Conservation (phyloP, 2,888 invertebrate genomes). For the Serrognathus titanus region DNA sequence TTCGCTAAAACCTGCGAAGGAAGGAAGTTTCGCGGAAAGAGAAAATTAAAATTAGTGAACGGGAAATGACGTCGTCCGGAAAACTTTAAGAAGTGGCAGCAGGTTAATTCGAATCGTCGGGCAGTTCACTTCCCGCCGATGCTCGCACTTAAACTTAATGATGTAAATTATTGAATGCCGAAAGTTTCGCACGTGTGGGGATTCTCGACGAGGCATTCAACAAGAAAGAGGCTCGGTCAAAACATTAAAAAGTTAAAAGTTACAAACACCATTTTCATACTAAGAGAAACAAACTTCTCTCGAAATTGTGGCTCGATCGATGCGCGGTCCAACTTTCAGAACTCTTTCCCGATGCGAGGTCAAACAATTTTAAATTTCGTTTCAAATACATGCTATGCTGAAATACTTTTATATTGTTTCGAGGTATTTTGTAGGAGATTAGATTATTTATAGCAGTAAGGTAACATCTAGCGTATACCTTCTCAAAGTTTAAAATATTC, state of each 20-base stretch:
- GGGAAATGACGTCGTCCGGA: constrained; percentile 1
- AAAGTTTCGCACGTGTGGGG: constrained; percentile 3
- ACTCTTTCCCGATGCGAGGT: too few relatives aligned
- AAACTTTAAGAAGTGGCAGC: constrained; percentile 1
- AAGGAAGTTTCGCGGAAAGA: constrained; percentile 2
- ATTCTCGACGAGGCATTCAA: not conserved
- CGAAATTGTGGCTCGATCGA: too few relatives aligned
- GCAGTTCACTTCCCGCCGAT: not conserved
- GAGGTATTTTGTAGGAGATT: too few relatives aligned
- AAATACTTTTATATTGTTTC: too few relatives aligned
- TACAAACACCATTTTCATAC: not conserved
- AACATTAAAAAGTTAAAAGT: constrained; percentile 2
- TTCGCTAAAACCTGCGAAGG: not conserved
- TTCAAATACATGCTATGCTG: too few relatives aligned
- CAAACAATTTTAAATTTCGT: too few relatives aligned
- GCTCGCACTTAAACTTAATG: constrained; percentile 3
- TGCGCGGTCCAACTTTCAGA: too few relatives aligned
- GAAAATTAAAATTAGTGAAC: not conserved
- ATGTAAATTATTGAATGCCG: constrained; percentile 2
- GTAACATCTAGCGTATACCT: too few relatives aligned
- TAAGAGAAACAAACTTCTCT: not conserved
- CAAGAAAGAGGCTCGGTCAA: not conserved
- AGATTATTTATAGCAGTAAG: too few relatives aligned
- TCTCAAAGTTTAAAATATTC: too few relatives aligned
- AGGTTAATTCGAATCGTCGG: constrained; percentile 2